Base-by-base conservation (phyloP, 53 echinoderm and acorn worm genomes). In the Arbacia lixula region DNA sequence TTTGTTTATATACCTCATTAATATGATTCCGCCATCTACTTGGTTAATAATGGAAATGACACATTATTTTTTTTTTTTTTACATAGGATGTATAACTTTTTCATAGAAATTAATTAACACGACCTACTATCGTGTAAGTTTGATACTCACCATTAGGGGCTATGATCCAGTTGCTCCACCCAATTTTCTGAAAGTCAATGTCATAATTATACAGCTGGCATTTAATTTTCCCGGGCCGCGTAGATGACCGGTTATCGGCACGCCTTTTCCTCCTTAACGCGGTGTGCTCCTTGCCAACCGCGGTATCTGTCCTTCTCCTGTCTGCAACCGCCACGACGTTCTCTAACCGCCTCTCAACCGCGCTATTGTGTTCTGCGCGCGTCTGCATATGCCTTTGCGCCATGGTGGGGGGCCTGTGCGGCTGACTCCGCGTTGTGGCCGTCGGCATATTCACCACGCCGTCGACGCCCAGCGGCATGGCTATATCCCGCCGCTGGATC, bases 121-220 rank as follows among this genome's bases (percentile, higher is more conserved):
- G n/a, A n/a, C n/a, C n/a, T n/a, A n/a, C n/a, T n/a, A 50, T 66
- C 43, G 21, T 25, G 36, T 24, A 43, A n/a, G n/a, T 46, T 46
- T 46, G 20, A 5, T 69, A 89, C 96, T 94, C 86, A 96, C 96
- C 91, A 27, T 87, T 76, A 27, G 96, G 96, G 16, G 96, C 96
- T 38, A 96, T 87, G 17, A 96, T 94, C 96, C 96, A 96, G 46
- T 84, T 86, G 25, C 76, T 87, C 96, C 96, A 96, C 31, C 93
- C 93, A 12, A 96, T 72, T 38, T 89, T 87, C 40, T 90, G 71
- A 67, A 96, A 96, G 76, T 91, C 88, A 60, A 96, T 93, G 62
- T 89, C 87, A 85, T 87, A 96, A 14, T 96, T 84, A 71, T 93
- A 91, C 26, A 96, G 72, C 67, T 89, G 89, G 43, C 96, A 96